phyloP scores from a whole-genome alignment of 2,113 vertebrate genomes.

The Siniperca chuatsi region DNA sequence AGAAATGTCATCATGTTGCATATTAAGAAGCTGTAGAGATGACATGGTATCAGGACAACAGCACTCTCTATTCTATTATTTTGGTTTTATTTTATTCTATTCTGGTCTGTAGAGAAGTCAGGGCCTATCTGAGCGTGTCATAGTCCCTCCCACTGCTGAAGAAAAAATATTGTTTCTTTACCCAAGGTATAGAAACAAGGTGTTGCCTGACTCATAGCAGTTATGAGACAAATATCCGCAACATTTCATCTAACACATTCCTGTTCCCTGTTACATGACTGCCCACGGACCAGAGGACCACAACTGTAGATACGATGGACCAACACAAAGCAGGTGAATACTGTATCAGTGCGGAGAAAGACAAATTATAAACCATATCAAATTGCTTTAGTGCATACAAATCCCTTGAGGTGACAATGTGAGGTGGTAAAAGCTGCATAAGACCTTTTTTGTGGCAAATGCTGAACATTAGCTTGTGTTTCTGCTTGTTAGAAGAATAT shows the following conservation, averaged over 20 bases:
- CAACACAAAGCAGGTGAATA: conserved; percentile 9
- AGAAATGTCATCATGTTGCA: conserved; percentile 7
- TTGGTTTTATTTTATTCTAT: conserved; percentile 47
- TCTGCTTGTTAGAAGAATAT: conserved; percentile 3
- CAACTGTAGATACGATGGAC: conserved; percentile 37
- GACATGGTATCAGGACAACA: not conserved
- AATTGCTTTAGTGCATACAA: conserved; percentile 35
- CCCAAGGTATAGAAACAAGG: conserved; percentile 52
- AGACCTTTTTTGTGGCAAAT: conserved; percentile 16
- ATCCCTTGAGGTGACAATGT: conserved; percentile 25
- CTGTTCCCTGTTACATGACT: conserved; percentile 52
- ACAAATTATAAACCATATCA: conserved; percentile 25
- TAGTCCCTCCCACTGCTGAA: conserved; percentile 61
- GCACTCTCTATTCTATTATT: not conserved
- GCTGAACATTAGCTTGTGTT: not conserved
- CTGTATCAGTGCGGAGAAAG: conserved; percentile 10
- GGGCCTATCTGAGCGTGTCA: conserved; percentile 36
- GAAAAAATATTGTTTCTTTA: conserved; percentile 49
- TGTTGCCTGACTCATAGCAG: conserved; percentile 66
- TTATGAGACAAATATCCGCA: conserved; percentile 69
- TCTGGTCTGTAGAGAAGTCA: conserved; percentile 47
- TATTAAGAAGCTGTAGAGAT: not conserved
- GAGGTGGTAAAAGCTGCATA: conserved; percentile 43
- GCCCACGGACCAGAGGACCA: conserved; percentile 50
- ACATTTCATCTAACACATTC: conserved; percentile 62